Conservation (phyloP, 2,113 vertebrate species). For the Zosterops hypoxanthus region DNA sequence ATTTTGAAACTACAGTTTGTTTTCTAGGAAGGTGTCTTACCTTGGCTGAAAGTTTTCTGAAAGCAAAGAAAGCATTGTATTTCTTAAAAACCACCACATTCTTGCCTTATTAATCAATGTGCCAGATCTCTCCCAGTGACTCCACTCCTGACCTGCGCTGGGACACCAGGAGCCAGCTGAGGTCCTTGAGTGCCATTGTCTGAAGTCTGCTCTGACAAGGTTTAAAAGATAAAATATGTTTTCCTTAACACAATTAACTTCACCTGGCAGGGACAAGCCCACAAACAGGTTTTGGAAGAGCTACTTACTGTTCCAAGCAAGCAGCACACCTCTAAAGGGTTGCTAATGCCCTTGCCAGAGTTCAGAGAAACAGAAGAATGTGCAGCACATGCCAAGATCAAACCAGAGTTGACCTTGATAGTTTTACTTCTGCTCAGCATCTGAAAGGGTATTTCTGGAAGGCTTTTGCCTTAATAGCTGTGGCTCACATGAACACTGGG, state of each 20-base stretch:
- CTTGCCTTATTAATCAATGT: not conserved
- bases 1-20: not conserved
- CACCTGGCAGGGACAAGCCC: not conserved
- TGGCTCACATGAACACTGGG: not conserved
- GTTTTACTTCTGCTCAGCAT: not conserved
- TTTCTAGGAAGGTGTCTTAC: not conserved
- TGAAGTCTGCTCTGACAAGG: not conserved
- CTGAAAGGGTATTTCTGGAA: slow-evolving; percentile 1
- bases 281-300: not conserved
- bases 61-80: not conserved
- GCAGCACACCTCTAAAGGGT: not conserved
- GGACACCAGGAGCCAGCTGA: not conserved
- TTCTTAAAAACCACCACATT: fast-evolving
- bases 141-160: not conserved
- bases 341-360: not conserved
- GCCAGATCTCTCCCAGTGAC: not conserved
- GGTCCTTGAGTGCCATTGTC: not conserved
- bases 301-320: not conserved
- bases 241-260: not conserved
- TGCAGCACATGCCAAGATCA: not conserved
- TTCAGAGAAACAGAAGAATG: not conserved
- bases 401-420: not conserved
- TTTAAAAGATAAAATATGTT: not conserved
- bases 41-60: not conserved
- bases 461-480: not conserved